Percentiles rank a stretch among this genome's conserved stretches.
phyloP scores from a whole-genome alignment of 1,140 invertebrate species.

The Drosophila nebulosa region DNA sequence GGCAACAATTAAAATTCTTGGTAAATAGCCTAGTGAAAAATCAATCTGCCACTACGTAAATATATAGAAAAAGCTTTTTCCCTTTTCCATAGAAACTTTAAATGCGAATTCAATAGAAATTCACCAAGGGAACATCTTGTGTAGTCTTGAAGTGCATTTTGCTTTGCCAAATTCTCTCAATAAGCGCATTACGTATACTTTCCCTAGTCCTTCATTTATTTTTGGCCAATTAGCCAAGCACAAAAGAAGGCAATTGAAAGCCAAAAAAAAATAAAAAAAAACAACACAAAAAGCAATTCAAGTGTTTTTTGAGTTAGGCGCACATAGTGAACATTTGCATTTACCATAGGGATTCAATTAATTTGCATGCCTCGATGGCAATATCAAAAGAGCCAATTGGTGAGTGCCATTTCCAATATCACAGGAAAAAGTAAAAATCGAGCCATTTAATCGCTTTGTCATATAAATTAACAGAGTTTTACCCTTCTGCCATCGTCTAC shows the following conservation, averaged over 20 bases:
- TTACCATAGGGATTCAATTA: constrained; percentile 32
- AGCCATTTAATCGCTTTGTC: constrained; percentile 46
- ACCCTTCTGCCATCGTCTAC: constrained; percentile 3
- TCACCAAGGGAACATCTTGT: background rate
- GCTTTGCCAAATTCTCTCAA: background rate
- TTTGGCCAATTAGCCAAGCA: background rate
- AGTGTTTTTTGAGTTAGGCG: constrained; percentile 3
- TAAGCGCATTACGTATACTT: background rate
- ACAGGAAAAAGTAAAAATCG: constrained; percentile 13
- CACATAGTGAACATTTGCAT: background rate
- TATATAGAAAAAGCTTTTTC: too few relatives aligned
- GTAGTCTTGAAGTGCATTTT: background rate
- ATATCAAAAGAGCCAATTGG: constrained; percentile 44
- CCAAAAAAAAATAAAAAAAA: background rate
- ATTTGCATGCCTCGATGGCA: constrained; percentile 14
- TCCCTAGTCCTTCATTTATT: background rate
- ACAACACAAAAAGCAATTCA: background rate
- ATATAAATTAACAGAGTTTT: constrained; percentile 65
- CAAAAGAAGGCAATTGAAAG: background rate
- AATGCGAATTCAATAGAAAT: too few relatives aligned
- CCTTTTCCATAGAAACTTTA: too few relatives aligned
- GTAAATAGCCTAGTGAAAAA: too few relatives aligned
- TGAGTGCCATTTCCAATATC: constrained; percentile 64
- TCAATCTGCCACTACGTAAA: too few relatives aligned
- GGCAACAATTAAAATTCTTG: too few relatives aligned